These are phyloP conservation scores for Zosterops japonicus DNA, from an alignment of 2,113 vertebrate genomes.

Conservation along the genomic window DNA sequence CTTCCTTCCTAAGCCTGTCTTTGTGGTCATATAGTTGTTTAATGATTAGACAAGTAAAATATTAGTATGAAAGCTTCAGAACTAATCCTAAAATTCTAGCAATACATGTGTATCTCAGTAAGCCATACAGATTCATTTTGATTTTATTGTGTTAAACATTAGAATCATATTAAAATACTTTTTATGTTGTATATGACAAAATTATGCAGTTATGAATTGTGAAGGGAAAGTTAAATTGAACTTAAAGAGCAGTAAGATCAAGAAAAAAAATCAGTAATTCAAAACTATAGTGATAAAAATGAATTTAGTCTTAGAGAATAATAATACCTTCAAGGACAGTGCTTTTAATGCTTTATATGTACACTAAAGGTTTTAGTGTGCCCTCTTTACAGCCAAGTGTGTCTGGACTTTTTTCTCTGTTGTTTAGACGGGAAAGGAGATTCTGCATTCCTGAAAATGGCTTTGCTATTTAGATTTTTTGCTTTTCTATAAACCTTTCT, in stretches of 20 bases:
- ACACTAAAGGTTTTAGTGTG: not conserved
- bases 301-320: not conserved
- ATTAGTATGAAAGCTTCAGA: not conserved
- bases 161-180: not conserved
- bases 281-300: not conserved
- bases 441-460: not conserved
- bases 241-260: not conserved
- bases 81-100: not conserved
- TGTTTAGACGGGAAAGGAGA: not conserved
- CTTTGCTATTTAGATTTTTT: not conserved
- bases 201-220: not conserved
- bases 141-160: not conserved
- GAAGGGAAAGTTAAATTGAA: not conserved
- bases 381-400: not conserved
- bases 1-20: not conserved
- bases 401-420: not conserved
- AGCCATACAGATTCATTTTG: not conserved
- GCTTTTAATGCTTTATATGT: not conserved
- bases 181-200: not conserved
- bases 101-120: not conserved
- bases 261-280: not conserved
- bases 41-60: not conserved
- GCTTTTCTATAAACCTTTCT: not conserved
- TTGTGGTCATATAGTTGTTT: not conserved
- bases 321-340: not conserved